A percentile compares a stretch with the other conserved stretches of the same genome.
Conservation (phyloP, 2,113 vertebrate genomes). For the Rana temporaria region DNA sequence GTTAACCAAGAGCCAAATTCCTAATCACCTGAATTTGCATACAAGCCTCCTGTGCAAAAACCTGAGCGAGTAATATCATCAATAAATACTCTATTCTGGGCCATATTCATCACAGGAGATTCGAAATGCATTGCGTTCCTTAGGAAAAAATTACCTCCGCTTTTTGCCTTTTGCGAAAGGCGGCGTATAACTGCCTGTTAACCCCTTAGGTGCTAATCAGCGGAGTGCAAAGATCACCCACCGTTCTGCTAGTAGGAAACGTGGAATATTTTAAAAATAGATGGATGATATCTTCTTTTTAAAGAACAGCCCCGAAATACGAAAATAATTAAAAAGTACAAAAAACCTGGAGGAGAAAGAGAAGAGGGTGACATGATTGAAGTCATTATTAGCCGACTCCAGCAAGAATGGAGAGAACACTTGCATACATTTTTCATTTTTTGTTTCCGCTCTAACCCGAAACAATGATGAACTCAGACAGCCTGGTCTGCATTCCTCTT, state of each 20-base stretch:
- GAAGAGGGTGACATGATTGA: no score
- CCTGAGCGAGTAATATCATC: conserved; percentile 62
- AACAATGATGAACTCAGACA: no score
- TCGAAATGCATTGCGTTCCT: neutral
- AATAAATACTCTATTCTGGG: conserved; percentile 58
- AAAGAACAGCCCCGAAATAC: no score
- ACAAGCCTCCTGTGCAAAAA: conserved; percentile 59
- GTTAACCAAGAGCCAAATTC: conserved; percentile 73
- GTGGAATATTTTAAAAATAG: no score
- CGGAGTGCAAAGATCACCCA: neutral
- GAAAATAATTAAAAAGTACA: no score
- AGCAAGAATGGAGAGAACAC: no score
- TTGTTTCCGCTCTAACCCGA: no score
- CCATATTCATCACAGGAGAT: conserved; percentile 46
- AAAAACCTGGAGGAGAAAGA: no score
- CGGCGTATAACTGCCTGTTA: conserved; percentile 14
- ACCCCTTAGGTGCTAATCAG: rapidly evolving
- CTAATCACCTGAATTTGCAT: conserved; percentile 70
- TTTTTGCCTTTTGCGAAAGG: conserved; percentile 10
- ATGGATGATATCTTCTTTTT: no score
- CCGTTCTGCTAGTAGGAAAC: neutral
- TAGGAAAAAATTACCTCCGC: conserved; percentile 33
- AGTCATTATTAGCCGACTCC: no score
- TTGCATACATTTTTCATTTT: no score
- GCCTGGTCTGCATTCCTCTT: no score